Evolutionary conservation across 2,888 invertebrate genomes (phyloP).

Genomic region (Lysandra coridon): DNA sequence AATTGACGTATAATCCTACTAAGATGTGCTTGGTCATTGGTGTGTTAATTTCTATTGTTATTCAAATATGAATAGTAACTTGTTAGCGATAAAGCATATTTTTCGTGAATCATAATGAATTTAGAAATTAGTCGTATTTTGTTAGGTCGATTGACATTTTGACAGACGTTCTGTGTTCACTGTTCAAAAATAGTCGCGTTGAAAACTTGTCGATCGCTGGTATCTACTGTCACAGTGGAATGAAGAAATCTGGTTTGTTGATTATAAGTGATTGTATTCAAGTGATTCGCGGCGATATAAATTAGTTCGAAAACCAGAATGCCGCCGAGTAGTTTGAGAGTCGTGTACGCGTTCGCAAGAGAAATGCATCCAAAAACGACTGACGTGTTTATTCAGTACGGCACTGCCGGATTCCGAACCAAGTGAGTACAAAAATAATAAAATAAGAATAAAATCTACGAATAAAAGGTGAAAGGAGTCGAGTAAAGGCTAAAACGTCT

Average conservation of each 20-base stretch:
- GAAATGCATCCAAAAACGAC: constrained; percentile 87
- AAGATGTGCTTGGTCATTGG: constrained; percentile 31
- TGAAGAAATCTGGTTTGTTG: constrained; percentile 74
- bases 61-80: neutral
- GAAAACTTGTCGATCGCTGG: constrained; percentile 35
- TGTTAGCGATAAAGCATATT: neutral
- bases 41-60: neutral
- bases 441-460: constrained; percentile 28
- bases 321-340: constrained; percentile 82
- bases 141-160: constrained; percentile 40
- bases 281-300: constrained; percentile 68
- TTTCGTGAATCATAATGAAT: neutral
- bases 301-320: constrained; percentile 70
- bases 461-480: constrained; percentile 38
- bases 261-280: constrained; percentile 74
- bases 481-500: constrained; percentile 24
- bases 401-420: constrained; percentile 92
- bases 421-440: constrained; percentile 80
- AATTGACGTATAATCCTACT: constrained; percentile 33
- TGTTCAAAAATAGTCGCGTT: constrained; percentile 38
- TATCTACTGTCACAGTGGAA: constrained; percentile 57
- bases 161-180: neutral
- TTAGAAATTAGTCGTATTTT: constrained; percentile 29
- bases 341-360: constrained; percentile 88
- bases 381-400: constrained; percentile 86